Conservation (phyloP, 2,113 vertebrate genomes). For the Dromaius novaehollandiae region DNA sequence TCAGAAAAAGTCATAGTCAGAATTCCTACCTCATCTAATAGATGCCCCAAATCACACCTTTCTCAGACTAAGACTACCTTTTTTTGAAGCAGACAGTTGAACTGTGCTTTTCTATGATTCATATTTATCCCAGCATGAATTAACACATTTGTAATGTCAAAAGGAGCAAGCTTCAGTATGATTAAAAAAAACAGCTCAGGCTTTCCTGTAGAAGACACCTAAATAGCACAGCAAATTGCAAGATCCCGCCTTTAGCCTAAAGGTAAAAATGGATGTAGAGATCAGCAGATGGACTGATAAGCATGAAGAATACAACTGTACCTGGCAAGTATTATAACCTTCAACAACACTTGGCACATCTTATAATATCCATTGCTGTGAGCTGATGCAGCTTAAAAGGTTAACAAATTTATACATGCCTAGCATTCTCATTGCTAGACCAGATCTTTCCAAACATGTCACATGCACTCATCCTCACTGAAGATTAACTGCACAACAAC, state of each 20-base stretch:
- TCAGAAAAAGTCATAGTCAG: neutral
- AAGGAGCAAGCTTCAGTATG: neutral
- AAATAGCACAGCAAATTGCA: neutral
- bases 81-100: neutral
- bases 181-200: neutral
- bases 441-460: neutral
- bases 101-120: neutral
- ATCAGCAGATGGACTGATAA: slow-evolving; percentile 47
- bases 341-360: slow-evolving; percentile 22
- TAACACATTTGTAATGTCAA: neutral
- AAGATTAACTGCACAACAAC: slow-evolving; percentile 14
- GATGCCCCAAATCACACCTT: neutral
- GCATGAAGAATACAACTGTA: neutral
- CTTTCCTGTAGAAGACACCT: neutral
- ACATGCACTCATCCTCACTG: neutral
- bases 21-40: neutral
- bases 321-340: slow-evolving; percentile 27
- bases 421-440: neutral
- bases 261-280: slow-evolving; percentile 12
- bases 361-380: neutral
- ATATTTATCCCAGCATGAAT: neutral
- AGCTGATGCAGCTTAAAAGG: slow-evolving; percentile 7
- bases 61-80: neutral
- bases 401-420: slow-evolving; percentile 37
- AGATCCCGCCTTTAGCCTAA: neutral